Conservation (phyloP, 2,113 vertebrate species). For the Bothrops jararaca region DNA sequence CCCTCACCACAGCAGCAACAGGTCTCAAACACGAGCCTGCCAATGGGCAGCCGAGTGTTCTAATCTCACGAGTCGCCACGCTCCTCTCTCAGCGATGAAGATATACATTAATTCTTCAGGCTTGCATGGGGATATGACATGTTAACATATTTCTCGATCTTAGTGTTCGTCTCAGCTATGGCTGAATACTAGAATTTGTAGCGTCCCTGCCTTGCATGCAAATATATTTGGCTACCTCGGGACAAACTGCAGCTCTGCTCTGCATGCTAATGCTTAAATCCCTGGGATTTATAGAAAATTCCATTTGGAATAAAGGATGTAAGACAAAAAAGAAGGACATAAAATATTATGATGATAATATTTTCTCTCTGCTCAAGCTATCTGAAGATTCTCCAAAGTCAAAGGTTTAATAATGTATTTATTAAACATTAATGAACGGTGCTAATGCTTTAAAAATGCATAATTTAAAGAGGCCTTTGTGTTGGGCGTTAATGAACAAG, state of each 20-base stretch:
- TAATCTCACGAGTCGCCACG: background rate
- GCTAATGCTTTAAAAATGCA: conserved; percentile 14
- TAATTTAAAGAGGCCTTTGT: conserved; percentile 6
- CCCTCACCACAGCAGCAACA: background rate
- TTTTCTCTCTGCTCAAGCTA: background rate
- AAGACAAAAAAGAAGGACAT: background rate
- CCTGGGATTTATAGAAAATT: background rate
- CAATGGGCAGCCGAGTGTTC: background rate
- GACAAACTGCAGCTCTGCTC: background rate
- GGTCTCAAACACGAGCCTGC: background rate
- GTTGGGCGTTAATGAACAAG: conserved; percentile 9
- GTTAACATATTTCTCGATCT: background rate
- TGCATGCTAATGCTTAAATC: background rate
- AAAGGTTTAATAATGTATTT: conserved; percentile 24
- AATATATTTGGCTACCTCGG: background rate
- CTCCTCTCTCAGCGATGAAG: background rate
- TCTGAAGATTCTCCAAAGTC: conserved; percentile 16
- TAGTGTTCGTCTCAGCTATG: background rate
- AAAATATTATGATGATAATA: conserved; percentile 2
- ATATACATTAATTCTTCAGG: background rate
- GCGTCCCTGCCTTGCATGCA: background rate
- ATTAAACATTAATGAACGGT: conserved; percentile 32
- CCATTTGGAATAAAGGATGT: background rate
- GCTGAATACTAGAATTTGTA: background rate
- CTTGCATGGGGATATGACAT: background rate